Evolutionary conservation across 2,113 vertebrate genomes (phyloP).

Genomic region (Phrynosoma blainvillii): DNA sequence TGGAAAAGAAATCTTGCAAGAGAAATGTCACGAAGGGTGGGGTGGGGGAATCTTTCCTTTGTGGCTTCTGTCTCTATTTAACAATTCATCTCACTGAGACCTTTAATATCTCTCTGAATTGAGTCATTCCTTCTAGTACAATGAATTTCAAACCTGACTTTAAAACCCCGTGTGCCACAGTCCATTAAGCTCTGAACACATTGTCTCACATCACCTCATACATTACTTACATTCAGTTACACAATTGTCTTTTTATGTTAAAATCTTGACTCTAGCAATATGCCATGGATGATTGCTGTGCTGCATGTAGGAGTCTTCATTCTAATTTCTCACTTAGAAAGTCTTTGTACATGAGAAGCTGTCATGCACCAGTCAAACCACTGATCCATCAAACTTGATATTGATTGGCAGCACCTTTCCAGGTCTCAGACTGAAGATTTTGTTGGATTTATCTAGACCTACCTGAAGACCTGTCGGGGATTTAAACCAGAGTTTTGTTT

Average conservation of each 20-base stretch:
- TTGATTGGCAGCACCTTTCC: background rate
- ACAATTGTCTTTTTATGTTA: conserved; percentile 32
- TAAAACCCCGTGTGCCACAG: conserved; percentile 40
- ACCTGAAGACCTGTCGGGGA: background rate
- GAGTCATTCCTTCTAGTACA: conserved; percentile 60
- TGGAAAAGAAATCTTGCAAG: conserved; percentile 26
- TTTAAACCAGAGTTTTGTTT: background rate
- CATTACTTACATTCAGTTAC: conserved; percentile 30
- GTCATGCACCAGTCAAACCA: background rate
- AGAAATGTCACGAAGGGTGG: conserved; percentile 22
- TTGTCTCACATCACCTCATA: conserved; percentile 14
- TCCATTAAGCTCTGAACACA: conserved; percentile 42
- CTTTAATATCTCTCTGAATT: conserved; percentile 52
- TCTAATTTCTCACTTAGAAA: background rate
- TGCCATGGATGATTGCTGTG: conserved; percentile 37
- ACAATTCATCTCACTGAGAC: conserved; percentile 50
- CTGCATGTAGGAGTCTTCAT: background rate
- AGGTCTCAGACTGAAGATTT: background rate
- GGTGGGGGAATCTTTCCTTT: conserved; percentile 30
- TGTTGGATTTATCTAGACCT: background rate
- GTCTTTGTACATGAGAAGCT: background rate
- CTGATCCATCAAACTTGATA: background rate
- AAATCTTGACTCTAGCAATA: background rate
- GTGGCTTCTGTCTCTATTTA: conserved; percentile 33
- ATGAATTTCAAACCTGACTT: conserved; percentile 59